Percentiles rank a stretch among this genome's conserved stretches.
These are phyloP conservation scores for Apodemus sylvaticus DNA, from an alignment of 2,113 vertebrate genomes.

Conservation along the genomic window DNA sequence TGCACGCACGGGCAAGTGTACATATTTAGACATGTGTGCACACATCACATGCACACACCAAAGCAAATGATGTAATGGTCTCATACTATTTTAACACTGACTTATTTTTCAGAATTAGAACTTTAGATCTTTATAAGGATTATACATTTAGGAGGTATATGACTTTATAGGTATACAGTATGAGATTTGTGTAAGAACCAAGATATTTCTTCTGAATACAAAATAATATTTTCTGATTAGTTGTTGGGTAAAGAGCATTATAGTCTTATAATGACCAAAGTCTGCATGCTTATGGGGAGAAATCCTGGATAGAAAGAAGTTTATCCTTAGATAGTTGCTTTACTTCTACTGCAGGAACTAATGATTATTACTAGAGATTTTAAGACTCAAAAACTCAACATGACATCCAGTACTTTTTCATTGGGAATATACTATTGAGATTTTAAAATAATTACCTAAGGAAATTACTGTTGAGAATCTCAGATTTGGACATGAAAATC, in stretches of 20 bases:
- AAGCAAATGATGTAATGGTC: not conserved
- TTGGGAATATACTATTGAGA: not conserved
- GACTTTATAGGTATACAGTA: not conserved
- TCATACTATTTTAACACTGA: conserved; percentile 25
- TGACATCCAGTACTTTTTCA: not conserved
- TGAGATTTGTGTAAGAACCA: not conserved
- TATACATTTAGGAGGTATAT: conserved; percentile 23
- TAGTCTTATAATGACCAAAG: not conserved
- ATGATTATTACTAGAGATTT: not conserved
- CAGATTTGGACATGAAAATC: conserved; percentile 3
- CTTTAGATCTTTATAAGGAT: not conserved
- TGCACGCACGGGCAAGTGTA: too few relatives aligned
- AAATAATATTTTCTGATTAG: not conserved
- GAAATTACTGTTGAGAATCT: not conserved
- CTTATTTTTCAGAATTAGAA: conserved; percentile 64
- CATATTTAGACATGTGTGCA: not conserved
- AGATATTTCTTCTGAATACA: not conserved
- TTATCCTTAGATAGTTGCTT: not conserved
- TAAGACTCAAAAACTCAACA: not conserved
- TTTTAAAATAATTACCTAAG: not conserved
- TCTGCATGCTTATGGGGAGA: not conserved
- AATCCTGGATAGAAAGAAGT: not conserved
- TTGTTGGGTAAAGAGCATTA: not conserved
- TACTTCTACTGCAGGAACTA: not conserved
- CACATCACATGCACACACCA: not conserved